phyloP scores from a whole-genome alignment of 2,888 invertebrate species.

The Galerucella calmariensis region DNA sequence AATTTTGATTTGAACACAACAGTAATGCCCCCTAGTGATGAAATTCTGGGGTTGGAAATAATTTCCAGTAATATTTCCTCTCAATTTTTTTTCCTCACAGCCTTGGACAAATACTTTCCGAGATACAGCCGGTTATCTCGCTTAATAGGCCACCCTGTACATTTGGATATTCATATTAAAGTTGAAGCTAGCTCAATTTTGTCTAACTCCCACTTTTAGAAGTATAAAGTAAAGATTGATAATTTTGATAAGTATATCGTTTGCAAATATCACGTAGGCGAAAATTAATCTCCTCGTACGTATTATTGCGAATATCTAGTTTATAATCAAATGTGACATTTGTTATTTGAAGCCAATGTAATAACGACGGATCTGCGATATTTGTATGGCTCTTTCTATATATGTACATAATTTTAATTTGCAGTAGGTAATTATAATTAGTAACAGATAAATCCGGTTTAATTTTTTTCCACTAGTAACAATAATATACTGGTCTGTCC shows the following conservation, averaged over 20 bases:
- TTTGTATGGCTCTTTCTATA: not conserved
- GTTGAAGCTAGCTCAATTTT: no score
- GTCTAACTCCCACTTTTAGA: no score
- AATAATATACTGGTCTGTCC: not conserved
- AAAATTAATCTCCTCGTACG: not conserved
- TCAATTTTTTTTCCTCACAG: no score
- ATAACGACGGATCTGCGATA: not conserved
- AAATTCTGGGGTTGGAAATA: no score
- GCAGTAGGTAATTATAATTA: not conserved
- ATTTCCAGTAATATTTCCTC: no score
- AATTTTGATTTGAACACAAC: no score
- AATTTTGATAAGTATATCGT: not conserved
- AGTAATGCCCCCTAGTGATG: no score
- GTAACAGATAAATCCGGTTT: not conserved
- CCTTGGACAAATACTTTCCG: no score
- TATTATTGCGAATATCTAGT: not conserved
- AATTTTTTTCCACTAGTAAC: not conserved
- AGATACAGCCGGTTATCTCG: no score
- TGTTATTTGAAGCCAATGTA: not conserved
- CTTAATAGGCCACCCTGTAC: no score
- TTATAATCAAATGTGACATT: not conserved
- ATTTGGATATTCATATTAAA: no score
- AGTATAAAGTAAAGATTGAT: not conserved
- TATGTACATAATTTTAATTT: not conserved
- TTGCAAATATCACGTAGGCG: not conserved